Conservation (phyloP, 2,797 vertebrate species). For the Hydrolagus colliei region DNA sequence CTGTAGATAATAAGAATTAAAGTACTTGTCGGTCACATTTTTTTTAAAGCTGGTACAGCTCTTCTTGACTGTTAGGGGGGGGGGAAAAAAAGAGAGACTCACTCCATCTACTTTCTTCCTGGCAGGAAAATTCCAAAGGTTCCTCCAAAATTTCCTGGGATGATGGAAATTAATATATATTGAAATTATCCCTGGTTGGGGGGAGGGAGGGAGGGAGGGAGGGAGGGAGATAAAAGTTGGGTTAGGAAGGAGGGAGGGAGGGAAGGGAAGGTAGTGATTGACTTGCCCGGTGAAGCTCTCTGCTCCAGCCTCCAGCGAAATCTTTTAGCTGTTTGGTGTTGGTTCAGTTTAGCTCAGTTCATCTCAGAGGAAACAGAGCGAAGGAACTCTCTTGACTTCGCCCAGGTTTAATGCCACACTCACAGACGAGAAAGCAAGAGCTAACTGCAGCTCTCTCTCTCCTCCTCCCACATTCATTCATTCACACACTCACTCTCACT, state of each 20-base stretch:
- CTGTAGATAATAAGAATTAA: no score
- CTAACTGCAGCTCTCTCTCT: no score
- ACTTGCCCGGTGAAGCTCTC: conserved; percentile 37
- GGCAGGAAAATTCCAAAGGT: background rate
- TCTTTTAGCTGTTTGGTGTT: no score
- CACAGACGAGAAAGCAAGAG: no score
- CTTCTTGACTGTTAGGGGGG: no score
- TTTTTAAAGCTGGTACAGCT: background rate
- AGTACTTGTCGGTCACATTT: no score
- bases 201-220: background rate
- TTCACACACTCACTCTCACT: background rate
- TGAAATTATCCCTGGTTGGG: background rate
- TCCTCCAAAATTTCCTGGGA: background rate
- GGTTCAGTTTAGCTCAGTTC: no score
- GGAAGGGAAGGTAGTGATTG: background rate
- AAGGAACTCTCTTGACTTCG: no score
- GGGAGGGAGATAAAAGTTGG: background rate
- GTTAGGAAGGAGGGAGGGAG: background rate
- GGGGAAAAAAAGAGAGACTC: background rate
- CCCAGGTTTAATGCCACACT: no score
- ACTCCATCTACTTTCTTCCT: background rate
- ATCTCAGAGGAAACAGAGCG: no score
- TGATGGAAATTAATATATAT: background rate
- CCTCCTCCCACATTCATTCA: background rate
- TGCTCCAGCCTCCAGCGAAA: conserved; percentile 11